Base-by-base conservation (phyloP, 2,888 invertebrate genomes). In the Blastobasis adustella region DNA sequence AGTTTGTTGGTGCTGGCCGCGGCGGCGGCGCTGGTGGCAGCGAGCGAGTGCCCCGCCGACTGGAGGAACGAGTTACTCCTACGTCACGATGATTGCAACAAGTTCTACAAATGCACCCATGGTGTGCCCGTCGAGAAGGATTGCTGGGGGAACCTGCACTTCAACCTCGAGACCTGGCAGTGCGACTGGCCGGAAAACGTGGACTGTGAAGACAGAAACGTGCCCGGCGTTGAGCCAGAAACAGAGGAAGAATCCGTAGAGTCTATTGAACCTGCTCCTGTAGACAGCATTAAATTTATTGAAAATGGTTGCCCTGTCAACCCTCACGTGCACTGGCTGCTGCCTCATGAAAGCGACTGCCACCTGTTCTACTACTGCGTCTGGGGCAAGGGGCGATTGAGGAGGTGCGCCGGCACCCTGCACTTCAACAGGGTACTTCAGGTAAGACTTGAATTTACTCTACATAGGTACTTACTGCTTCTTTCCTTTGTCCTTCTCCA, bases 51-150 rank as follows among this genome's bases (percentile, higher is more conserved):
- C 51, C 86, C 86, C 0, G 5, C 62, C 0, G 81, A 75, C 58
- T 82, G 82, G 79, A 57, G 59, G 23, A 73, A 80, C 23, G 83
- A 83, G 56, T 86, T 89, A 67, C 90, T 92, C 52, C 82, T 92
- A 0, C 89, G 88, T 36, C 86, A 87, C 48, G 82, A 78, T 0
- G 83, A 89, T 49, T 93, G 93, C 66, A 80, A 90, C 53, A 92
- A 90, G 65, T 93, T 91, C 71, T 85, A 93, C 51, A 92, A 92
- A 65, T 93, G 93, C 66, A 91, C 92, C 73, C 90, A 90, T 57
- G 93, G 91, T 4, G 60, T 81, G 0, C 92, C 90, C 0, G 71
- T 91, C 1, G 91, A 91, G 60, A 89, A 90, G 64, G 65, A 67
- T 0, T 93, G 93, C 60, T 90, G 90, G 0, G 60, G 71, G 0